Conservation (phyloP, 1,140 invertebrate species). For the Solen grandis region DNA sequence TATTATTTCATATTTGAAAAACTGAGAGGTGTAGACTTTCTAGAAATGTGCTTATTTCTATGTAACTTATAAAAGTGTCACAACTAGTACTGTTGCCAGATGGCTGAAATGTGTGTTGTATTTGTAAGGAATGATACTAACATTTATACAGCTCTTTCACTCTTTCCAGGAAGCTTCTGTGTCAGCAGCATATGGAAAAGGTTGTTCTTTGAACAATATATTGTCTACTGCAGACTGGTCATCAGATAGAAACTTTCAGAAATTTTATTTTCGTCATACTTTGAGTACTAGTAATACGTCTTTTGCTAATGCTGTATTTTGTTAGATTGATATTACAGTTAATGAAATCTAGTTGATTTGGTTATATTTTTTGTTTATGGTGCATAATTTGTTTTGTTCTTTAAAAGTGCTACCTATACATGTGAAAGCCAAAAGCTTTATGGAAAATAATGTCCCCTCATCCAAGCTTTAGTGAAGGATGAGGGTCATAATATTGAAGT, state of each 20-base stretch:
- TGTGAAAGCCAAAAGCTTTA: too few relatives aligned
- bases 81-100: slow-evolving; percentile 34
- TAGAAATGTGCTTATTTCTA: slow-evolving; percentile 9
- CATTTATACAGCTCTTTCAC: slow-evolving; percentile 19
- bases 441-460: too few relatives aligned
- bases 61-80: slow-evolving; percentile 30
- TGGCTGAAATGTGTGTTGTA: slow-evolving; percentile 20
- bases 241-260: slow-evolving; percentile 29
- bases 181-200: too few relatives aligned
- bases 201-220: background rate
- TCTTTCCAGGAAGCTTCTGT: slow-evolving; percentile 12
- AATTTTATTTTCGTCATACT: slow-evolving; percentile 17
- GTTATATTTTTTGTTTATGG: background rate
- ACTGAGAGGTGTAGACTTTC: slow-evolving; percentile 9
- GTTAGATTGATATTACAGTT: background rate
- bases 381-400: background rate
- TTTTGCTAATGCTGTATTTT: background rate
- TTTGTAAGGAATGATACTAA: slow-evolving; percentile 13
- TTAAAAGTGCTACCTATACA: slow-evolving; percentile 32
- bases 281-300: too few relatives aligned
- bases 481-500: slow-evolving; percentile 11
- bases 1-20: slow-evolving; percentile 12
- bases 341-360: background rate
- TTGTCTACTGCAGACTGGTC: slow-evolving; percentile 28
- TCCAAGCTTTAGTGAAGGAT: too few relatives aligned